Percentiles rank a stretch among this genome's conserved stretches.
Evolutionary conservation across 1,140 invertebrate species (phyloP).

Genomic region (Magallana gigas): DNA sequence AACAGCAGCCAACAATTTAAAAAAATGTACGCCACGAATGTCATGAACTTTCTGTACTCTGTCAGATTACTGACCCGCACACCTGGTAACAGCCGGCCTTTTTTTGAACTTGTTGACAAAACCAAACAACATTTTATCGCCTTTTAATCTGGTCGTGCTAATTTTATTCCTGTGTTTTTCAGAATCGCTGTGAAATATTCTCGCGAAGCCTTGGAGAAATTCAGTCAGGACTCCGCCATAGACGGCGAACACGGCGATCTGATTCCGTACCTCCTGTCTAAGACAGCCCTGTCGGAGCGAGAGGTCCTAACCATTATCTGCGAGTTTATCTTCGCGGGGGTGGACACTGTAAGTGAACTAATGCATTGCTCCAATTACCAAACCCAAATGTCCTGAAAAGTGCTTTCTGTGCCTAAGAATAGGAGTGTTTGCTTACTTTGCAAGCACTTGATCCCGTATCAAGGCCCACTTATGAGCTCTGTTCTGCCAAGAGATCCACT

Average conservation of each 20-base stretch:
- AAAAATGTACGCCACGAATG: background rate
- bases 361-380: background rate
- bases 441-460: no score
- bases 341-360: conserved; percentile 64
- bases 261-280: conserved; percentile 61
- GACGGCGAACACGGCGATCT: conserved; percentile 59
- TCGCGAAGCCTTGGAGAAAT: conserved; percentile 33
- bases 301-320: conserved; percentile 59
- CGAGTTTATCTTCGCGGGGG: conserved; percentile 65
- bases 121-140: no score
- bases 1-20: background rate
- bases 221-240: conserved; percentile 19
- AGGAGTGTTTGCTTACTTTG: no score
- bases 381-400: background rate
- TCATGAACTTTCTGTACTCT: background rate
- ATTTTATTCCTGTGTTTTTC: background rate
- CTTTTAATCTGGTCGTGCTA: background rate
- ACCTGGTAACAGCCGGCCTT: background rate
- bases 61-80: background rate
- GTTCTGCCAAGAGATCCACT: no score
- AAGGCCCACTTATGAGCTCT: no score
- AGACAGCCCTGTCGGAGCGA: conserved; percentile 53
- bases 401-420: no score
- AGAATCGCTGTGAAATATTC: conserved; percentile 58
- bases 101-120: no score